phyloP scores from a whole-genome alignment of 2,797 vertebrate species.

The Arremon aurantiirostris region DNA sequence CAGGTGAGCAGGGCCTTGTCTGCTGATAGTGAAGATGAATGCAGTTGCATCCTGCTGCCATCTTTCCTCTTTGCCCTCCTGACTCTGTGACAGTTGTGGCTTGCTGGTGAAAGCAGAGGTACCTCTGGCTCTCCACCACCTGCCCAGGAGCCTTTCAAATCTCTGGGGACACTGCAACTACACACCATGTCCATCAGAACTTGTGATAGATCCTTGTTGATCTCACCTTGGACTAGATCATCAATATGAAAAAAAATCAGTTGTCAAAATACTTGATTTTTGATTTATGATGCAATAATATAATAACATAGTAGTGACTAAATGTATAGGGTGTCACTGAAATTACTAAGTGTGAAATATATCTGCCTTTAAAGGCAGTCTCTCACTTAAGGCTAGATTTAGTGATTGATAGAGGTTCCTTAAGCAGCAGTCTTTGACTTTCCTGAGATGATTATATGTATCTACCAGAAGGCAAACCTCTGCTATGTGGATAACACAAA shows the following conservation, averaged over 20 bases:
- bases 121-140: neutral
- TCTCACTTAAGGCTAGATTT: neutral
- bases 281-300: neutral
- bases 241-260: neutral
- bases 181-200: neutral
- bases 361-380: neutral
- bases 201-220: neutral
- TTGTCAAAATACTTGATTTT: neutral
- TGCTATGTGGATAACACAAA: neutral
- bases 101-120: neutral
- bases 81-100: neutral
- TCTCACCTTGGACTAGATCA: neutral
- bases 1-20: slow-evolving; percentile 76
- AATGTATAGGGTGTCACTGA: neutral
- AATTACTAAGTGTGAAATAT: neutral
- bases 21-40: neutral
- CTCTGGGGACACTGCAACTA: neutral
- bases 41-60: neutral
- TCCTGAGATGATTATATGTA: neutral
- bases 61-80: neutral
- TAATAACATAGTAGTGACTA: neutral
- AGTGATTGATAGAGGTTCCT: neutral
- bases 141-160: neutral
- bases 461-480: neutral
- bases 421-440: neutral